A percentile compares a stretch with the other conserved stretches of the same genome.
Conservation (phyloP, 2,797 vertebrate species). For the Uromys caudimaculatus region DNA sequence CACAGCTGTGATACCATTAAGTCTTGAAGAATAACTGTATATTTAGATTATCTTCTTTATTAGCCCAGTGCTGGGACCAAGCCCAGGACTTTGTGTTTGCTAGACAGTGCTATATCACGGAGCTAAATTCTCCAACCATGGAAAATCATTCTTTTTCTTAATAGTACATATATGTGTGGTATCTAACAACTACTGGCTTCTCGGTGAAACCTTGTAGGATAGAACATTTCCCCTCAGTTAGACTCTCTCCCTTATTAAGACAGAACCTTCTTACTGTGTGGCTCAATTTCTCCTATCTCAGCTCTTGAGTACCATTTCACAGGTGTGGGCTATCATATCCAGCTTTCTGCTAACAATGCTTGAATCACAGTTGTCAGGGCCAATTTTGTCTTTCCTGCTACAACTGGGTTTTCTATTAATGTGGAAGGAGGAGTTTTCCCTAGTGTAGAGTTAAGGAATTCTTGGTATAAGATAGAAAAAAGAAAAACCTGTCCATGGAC, state of each 20-base stretch:
- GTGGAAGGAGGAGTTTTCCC: neutral
- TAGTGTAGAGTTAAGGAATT: neutral
- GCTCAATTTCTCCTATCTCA: neutral
- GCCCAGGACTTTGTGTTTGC: neutral
- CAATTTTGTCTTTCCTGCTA: constrained; percentile 20
- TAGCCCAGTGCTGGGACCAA: neutral
- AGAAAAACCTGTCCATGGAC: too few relatives aligned
- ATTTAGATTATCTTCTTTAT: neutral
- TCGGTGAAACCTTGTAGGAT: neutral
- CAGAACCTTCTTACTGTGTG: neutral
- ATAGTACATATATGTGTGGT: neutral
- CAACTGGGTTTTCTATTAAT: constrained; percentile 17
- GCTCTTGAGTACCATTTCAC: neutral
- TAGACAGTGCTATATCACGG: neutral
- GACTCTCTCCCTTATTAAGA: neutral
- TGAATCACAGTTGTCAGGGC: neutral
- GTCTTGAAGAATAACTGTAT: neutral
- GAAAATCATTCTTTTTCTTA: neutral
- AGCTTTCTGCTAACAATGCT: neutral
- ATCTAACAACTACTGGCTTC: neutral
- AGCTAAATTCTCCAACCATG: neutral
- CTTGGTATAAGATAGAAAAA: neutral
- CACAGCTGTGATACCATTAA: neutral
- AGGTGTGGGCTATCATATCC: neutral
- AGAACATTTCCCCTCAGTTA: constrained; percentile 16